Evolutionary conservation across 1,140 invertebrate species (phyloP).

Genomic region (Zaprionus inermis): DNA sequence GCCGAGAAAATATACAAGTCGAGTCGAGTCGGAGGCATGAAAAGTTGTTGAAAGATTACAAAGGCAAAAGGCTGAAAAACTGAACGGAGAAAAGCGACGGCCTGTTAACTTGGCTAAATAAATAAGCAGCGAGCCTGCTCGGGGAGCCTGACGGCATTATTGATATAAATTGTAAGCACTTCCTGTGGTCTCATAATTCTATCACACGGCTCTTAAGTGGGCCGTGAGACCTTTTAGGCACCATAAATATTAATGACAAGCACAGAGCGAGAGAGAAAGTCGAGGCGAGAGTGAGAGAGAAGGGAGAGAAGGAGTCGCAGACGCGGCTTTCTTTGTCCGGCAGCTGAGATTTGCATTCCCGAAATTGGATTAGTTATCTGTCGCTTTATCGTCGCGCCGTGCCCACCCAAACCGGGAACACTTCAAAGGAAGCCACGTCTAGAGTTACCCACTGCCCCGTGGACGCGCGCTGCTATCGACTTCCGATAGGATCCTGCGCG

Average conservation of each 20-base stretch:
- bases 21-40: conserved; percentile 27
- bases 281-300: neutral
- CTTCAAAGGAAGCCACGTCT: conserved; percentile 72
- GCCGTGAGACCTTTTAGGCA: conserved; percentile 53
- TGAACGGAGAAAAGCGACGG: conserved; percentile 26
- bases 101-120: conserved; percentile 46
- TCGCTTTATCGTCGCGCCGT: conserved; percentile 58
- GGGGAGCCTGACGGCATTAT: conserved; percentile 61
- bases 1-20: conserved; percentile 23
- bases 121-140: conserved; percentile 24
- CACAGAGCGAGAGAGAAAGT: too few relatives aligned
- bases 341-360: conserved; percentile 77
- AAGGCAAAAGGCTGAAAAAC: conserved; percentile 37
- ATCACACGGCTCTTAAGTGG: neutral
- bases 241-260: conserved; percentile 74
- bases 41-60: conserved; percentile 67
- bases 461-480: conserved; percentile 62
- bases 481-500: conserved; percentile 73
- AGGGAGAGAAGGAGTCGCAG: neutral
- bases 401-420: conserved; percentile 21
- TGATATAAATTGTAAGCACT: conserved; percentile 74
- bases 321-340: conserved; percentile 35
- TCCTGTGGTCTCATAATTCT: conserved; percentile 42
- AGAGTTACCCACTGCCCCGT: conserved; percentile 56
- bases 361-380: conserved; percentile 68